A percentile compares a stretch with the other conserved stretches of the same genome.
These are phyloP conservation scores for Eupithecia vulgata DNA, from an alignment of 2,888 invertebrate genomes.

Conservation along the genomic window DNA sequence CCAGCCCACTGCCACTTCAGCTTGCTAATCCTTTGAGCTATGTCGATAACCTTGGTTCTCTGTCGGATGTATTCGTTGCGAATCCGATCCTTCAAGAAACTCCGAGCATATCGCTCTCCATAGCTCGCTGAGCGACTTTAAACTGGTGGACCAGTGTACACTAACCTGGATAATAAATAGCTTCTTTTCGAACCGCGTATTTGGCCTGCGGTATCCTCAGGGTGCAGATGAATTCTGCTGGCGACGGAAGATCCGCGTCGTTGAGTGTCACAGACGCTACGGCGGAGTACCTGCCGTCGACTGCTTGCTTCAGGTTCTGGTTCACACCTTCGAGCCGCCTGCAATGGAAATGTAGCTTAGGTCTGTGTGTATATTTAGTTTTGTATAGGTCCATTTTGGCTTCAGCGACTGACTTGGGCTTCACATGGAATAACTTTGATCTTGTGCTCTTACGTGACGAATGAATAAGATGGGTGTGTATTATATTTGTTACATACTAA, in stretches of 20 bases:
- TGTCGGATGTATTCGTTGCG: no score
- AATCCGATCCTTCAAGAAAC: no score
- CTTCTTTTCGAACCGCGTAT: slow-evolving; percentile 82
- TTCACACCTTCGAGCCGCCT: slow-evolving; percentile 73
- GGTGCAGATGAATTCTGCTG: slow-evolving; percentile 85
- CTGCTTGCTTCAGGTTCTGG: slow-evolving; percentile 62
- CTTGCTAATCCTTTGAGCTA: no score
- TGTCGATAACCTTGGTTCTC: no score
- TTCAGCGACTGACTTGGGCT: background rate
- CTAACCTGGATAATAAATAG: slow-evolving; percentile 84
- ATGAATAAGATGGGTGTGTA: background rate
- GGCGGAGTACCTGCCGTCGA: slow-evolving; percentile 82
- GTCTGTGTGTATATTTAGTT: background rate
- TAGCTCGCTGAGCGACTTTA: no score
- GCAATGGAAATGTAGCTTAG: slow-evolving; percentile 24
- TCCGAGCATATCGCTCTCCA: no score
- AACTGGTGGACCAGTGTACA: no score
- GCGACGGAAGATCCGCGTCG: slow-evolving; percentile 78
- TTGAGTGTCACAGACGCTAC: slow-evolving; percentile 81
- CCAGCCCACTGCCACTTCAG: no score
- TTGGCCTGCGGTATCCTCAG: slow-evolving; percentile 85
- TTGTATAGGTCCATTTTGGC: background rate
- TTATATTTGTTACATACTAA: no score
- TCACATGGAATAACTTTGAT: background rate
- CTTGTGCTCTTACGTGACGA: background rate